Conservation (phyloP, 2,888 invertebrate genomes). For the Leptopilina drosophilae region DNA sequence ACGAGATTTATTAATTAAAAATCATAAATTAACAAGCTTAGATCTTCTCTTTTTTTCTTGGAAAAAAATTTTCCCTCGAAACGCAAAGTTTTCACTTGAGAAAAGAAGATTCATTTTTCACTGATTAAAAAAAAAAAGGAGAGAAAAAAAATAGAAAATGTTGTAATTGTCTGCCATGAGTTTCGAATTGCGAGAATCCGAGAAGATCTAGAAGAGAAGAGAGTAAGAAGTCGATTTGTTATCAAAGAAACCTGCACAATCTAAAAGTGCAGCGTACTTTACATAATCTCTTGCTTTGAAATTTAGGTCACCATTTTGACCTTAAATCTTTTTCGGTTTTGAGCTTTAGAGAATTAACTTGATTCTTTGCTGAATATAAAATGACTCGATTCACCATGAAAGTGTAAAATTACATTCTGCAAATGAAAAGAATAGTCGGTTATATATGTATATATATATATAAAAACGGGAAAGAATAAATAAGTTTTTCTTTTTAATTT, state of each 20-base stretch:
- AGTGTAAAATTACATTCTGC: slow-evolving; percentile 2
- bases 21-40: not conserved
- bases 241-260: slow-evolving; percentile 32
- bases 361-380: not conserved
- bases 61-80: not conserved
- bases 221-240: slow-evolving; percentile 31
- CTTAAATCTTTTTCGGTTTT: slow-evolving; percentile 12
- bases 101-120: slow-evolving; percentile 13
- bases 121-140: not conserved
- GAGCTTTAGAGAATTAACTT: not conserved
- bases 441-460: too few species aligned
- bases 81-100: not conserved
- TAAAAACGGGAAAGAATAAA: not conserved
- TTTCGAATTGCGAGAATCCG: slow-evolving; percentile 10
- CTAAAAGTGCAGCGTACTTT: slow-evolving; percentile 36
- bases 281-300: slow-evolving; percentile 38
- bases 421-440: not conserved
- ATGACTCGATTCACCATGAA: not conserved
- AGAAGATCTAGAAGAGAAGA: not conserved
- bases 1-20: not conserved
- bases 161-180: slow-evolving; percentile 18
- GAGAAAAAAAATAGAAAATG: not conserved
- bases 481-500: not conserved
- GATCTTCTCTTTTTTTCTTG: too few species aligned
- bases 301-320: slow-evolving; percentile 34